phyloP scores from a whole-genome alignment of 2,797 vertebrate genomes.

The Myotis findleyi region DNA sequence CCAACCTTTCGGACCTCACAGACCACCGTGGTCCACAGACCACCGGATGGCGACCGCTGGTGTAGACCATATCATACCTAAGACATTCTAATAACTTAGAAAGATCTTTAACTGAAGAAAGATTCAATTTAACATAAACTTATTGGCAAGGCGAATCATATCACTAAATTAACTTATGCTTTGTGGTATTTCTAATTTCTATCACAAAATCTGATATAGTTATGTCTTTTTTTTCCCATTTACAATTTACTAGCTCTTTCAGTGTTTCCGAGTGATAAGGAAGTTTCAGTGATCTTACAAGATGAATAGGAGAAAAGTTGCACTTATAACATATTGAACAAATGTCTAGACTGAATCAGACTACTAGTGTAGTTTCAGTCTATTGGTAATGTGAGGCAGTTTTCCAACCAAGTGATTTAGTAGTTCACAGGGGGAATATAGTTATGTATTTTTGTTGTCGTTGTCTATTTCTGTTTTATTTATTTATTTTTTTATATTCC shows the following conservation, averaged over 20 bases:
- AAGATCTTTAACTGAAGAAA: conserved; percentile 53
- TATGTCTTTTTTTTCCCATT: not conserved
- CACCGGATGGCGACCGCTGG: no score
- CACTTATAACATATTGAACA: not conserved
- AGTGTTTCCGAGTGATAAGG: conserved; percentile 75
- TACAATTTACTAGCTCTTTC: conserved; percentile 78
- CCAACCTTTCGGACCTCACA: no score
- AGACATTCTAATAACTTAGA: conserved; percentile 28
- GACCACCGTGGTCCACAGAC: no score
- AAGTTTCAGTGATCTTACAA: conserved; percentile 30
- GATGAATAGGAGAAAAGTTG: not conserved
- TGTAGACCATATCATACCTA: not conserved
- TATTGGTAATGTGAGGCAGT: not conserved
- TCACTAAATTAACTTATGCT: conserved; percentile 13
- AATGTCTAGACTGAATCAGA: conserved; percentile 55
- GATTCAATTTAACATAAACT: conserved; percentile 24
- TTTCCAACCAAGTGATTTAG: conserved; percentile 49
- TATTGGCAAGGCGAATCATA: conserved; percentile 47
- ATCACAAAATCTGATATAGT: conserved; percentile 25
- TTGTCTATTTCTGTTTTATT: not conserved
- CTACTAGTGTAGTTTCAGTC: conserved; percentile 61
- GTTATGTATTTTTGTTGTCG: not conserved
- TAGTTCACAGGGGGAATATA: conserved; percentile 18
- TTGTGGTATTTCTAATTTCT: conserved; percentile 31
- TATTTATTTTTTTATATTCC: not conserved